A percentile compares a stretch with the other conserved stretches of the same genome.
These are phyloP conservation scores for Apamea sordens DNA, from an alignment of 2,888 invertebrate species.

Conservation along the genomic window DNA sequence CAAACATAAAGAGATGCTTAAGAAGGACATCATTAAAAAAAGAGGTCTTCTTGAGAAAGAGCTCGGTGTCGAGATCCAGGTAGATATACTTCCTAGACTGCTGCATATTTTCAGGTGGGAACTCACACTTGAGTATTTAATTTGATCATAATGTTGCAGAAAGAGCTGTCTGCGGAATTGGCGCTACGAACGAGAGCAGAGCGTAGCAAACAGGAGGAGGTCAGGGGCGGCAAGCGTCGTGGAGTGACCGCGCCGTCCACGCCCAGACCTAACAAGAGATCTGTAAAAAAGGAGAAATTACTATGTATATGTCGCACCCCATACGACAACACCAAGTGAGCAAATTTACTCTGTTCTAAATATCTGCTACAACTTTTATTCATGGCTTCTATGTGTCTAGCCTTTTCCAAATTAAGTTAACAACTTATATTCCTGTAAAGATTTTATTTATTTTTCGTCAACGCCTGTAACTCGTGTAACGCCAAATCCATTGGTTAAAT, in stretches of 20 bases:
- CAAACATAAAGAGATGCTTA: constrained; percentile 97
- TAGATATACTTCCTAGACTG: constrained; percentile 64
- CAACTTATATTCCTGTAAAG: background rate
- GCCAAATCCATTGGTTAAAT: background rate
- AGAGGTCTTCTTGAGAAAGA: constrained; percentile 96
- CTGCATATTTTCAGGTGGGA: background rate
- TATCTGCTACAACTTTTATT: background rate
- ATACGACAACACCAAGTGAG: constrained; percentile 98
- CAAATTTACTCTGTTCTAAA: constrained; percentile 40
- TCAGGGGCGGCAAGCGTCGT: constrained; percentile 88
- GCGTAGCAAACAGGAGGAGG: constrained; percentile 92
- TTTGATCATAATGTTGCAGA: constrained; percentile 82
- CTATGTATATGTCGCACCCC: constrained; percentile 98
- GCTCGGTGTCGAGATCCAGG: constrained; percentile 97
- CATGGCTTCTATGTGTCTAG: background rate
- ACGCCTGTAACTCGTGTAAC: background rate
- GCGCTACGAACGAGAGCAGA: constrained; percentile 93
- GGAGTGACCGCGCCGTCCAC: constrained; percentile 75
- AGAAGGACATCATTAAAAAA: constrained; percentile 98
- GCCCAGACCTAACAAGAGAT: constrained; percentile 76
- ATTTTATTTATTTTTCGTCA: background rate
- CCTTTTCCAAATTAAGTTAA: background rate
- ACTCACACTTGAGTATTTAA: background rate
- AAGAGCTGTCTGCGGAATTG: constrained; percentile 93
- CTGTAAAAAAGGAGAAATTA: constrained; percentile 93